Evolutionary conservation across 2,888 invertebrate species (phyloP).

Genomic region (Falcaria lacertinaria): DNA sequence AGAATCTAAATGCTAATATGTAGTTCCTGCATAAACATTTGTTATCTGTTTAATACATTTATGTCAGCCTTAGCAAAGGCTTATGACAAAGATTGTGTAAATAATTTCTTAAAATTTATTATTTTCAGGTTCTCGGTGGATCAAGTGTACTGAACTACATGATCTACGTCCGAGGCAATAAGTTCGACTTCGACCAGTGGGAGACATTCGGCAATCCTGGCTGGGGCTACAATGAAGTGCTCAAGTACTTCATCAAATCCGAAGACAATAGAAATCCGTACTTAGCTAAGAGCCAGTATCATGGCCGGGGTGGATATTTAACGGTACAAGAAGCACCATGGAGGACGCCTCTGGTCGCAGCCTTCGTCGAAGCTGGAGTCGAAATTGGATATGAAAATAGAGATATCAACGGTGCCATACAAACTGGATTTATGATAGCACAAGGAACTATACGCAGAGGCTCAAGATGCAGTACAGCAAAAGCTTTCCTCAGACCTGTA

Average conservation of each 20-base stretch:
- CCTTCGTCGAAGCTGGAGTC: slow-evolving; percentile 89
- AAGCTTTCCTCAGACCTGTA: slow-evolving; percentile 90
- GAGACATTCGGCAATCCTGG: slow-evolving; percentile 91
- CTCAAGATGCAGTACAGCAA: slow-evolving; percentile 91
- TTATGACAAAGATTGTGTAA: no score
- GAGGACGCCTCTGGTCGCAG: slow-evolving; percentile 89
- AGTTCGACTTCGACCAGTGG: slow-evolving; percentile 94
- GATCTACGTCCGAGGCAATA: slow-evolving; percentile 93
- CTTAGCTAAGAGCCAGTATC: slow-evolving; percentile 84
- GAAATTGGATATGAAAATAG: slow-evolving; percentile 91
- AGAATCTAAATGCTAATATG: no score
- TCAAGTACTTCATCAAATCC: slow-evolving; percentile 94
- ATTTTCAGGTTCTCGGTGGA: slow-evolving; percentile 87
- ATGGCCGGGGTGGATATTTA: slow-evolving; percentile 85
- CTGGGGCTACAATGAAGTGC: slow-evolving; percentile 91
- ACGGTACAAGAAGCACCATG: slow-evolving; percentile 92
- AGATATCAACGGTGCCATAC: slow-evolving; percentile 89
- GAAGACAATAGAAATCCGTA: slow-evolving; percentile 94
- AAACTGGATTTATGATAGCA: slow-evolving; percentile 90
- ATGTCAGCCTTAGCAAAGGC: no score
- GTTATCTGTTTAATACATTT: no score
- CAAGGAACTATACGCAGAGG: slow-evolving; percentile 89
- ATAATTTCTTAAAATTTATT: no score
- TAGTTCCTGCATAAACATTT: no score
- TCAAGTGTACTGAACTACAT: slow-evolving; percentile 93